Percentiles rank a stretch among this genome's conserved stretches.
These are phyloP conservation scores for Elachura formosa DNA, from an alignment of 2,113 vertebrate genomes.

Conservation along the genomic window DNA sequence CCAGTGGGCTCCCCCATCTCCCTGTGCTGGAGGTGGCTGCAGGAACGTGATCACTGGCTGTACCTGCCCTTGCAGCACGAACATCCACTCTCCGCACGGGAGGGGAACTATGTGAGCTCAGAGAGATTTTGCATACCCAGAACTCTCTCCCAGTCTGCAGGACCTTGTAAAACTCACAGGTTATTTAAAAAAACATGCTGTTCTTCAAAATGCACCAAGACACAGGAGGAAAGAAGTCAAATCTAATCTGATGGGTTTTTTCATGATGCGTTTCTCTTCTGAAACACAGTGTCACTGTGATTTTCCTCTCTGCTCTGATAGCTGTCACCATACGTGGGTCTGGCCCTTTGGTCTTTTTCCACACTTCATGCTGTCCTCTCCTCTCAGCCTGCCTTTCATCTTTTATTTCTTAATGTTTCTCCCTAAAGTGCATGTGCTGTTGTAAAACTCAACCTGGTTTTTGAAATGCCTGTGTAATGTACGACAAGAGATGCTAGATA, in stretches of 20 bases:
- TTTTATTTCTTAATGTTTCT: neutral
- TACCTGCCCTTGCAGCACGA: neutral
- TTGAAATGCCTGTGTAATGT: neutral
- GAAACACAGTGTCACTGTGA: neutral
- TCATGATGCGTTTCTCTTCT: neutral
- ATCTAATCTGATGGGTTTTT: neutral
- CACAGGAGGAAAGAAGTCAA: neutral
- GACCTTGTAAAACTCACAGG: neutral
- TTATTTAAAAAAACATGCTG: neutral
- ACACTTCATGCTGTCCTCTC: neutral
- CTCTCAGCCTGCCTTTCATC: neutral
- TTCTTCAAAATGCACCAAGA: neutral
- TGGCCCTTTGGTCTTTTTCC: neutral
- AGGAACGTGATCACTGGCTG: neutral
- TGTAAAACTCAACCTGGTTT: neutral
- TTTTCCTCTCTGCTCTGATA: neutral
- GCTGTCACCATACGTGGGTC: rapidly evolving
- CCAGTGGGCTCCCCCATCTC: neutral
- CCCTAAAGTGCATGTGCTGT: neutral
- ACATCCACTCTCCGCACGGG: rapidly evolving
- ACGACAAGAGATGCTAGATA: neutral
- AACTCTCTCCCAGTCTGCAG: neutral
- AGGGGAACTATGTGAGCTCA: neutral
- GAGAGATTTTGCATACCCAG: neutral
- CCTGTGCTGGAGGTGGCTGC: neutral